These are phyloP conservation scores for Nomada flava DNA, from an alignment of 2,888 invertebrate species.

Conservation along the genomic window DNA sequence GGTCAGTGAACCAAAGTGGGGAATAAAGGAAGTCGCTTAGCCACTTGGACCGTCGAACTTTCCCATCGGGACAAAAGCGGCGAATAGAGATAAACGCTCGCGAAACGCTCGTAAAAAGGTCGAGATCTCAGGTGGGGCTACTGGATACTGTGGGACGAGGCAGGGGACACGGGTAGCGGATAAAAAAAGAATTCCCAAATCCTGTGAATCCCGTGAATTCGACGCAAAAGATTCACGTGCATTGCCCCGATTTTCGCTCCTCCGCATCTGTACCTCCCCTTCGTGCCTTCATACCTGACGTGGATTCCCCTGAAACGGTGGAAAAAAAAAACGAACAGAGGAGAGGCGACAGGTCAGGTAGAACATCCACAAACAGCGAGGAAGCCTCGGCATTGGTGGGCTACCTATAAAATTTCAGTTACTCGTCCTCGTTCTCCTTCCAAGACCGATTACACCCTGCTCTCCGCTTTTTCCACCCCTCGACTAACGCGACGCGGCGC, in stretches of 20 bases:
- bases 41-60: conserved; percentile 66
- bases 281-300: conserved; percentile 78
- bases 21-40: conserved; percentile 69
- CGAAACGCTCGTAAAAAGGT: conserved; percentile 64
- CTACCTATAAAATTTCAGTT: conserved; percentile 82
- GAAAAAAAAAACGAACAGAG: conserved; percentile 75
- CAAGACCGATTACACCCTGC: conserved; percentile 47
- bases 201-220: conserved; percentile 69
- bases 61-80: conserved; percentile 70
- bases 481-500: conserved; percentile 16
- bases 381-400: conserved; percentile 65
- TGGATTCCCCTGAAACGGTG: conserved; percentile 79
- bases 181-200: conserved; percentile 68
- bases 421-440: conserved; percentile 60
- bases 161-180: neutral
- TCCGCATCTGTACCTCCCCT: conserved; percentile 61
- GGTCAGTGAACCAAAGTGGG: conserved; percentile 65
- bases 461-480: conserved; percentile 35
- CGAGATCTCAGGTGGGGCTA: conserved; percentile 66
- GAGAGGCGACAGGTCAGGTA: conserved; percentile 78
- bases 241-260: conserved; percentile 58
- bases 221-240: conserved; percentile 18
- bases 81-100: conserved; percentile 68
- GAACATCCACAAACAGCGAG: conserved; percentile 51
- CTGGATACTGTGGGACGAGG: conserved; percentile 43